Percentiles rank a stretch among this genome's conserved stretches.
These are phyloP conservation scores for Hippocampus abdominalis DNA, from an alignment of 2,113 vertebrate genomes.

Conservation along the genomic window DNA sequence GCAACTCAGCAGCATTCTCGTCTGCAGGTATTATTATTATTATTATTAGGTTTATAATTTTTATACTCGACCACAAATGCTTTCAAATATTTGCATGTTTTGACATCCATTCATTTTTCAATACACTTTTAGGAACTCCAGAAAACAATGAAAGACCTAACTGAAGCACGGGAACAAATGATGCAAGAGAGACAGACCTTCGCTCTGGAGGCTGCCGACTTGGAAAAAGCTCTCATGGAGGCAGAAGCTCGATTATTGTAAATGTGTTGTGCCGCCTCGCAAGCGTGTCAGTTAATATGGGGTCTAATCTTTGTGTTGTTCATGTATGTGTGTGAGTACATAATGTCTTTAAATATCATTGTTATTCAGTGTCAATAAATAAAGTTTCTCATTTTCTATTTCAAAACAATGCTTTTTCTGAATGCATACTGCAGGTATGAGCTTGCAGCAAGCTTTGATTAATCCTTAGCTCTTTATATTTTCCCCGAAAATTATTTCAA, in stretches of 20 bases:
- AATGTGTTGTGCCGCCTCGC: conserved; percentile 1
- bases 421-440: no score
- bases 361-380: not conserved
- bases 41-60: not conserved
- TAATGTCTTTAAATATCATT: not conserved
- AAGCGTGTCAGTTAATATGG: not conserved
- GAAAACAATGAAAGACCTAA: conserved; percentile 50
- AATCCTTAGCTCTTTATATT: no score
- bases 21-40: conserved; percentile 47
- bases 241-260: conserved; percentile 54
- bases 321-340: not conserved
- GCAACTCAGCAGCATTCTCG: conserved; percentile 50
- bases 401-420: not conserved
- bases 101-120: not conserved
- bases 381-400: not conserved
- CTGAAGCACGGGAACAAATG: conserved; percentile 47
- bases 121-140: conserved; percentile 57
- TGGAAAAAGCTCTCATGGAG: conserved; percentile 62
- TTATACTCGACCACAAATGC: no score
- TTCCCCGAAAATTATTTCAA: no score
- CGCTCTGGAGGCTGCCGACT: conserved; percentile 49
- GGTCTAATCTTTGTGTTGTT: not conserved
- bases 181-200: conserved; percentile 60
- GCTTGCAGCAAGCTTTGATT: no score
- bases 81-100: no score